Evolutionary conservation across 2,888 invertebrate genomes (phyloP).

Genomic region (Agriopis aurantiaria): DNA sequence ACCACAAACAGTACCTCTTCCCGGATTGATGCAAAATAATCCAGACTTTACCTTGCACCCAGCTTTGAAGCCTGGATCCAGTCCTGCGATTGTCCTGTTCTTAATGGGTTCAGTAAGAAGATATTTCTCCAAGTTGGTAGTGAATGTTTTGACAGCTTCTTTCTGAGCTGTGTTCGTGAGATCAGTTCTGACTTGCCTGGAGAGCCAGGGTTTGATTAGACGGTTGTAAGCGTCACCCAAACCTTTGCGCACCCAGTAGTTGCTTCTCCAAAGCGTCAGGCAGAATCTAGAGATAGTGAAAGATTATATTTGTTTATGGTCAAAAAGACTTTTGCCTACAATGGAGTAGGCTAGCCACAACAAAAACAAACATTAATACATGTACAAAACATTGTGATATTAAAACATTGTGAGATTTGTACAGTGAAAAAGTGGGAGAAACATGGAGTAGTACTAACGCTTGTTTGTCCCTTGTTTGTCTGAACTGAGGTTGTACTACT

Average conservation of each 20-base stretch:
- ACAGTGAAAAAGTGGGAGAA: too few relatives aligned
- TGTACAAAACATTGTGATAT: too few relatives aligned
- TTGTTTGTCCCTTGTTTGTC: too few relatives aligned
- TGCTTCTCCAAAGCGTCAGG: constrained; percentile 71
- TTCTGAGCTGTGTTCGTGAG: constrained; percentile 92
- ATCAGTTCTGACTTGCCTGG: constrained; percentile 90
- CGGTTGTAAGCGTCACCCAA: constrained; percentile 76
- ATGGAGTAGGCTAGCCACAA: too few relatives aligned
- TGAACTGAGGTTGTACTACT: too few relatives aligned
- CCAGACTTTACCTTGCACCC: constrained; percentile 92
- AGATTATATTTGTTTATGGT: not conserved
- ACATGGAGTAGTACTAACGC: too few relatives aligned
- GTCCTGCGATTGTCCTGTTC: constrained; percentile 92
- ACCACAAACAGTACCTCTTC: too few relatives aligned
- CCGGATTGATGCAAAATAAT: not conserved
- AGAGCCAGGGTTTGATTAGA: constrained; percentile 87
- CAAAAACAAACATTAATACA: too few relatives aligned
- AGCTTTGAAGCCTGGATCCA: constrained; percentile 96
- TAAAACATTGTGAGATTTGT: too few relatives aligned
- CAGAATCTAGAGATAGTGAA: constrained; percentile 66
- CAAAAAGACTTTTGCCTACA: too few relatives aligned
- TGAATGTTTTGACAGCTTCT: constrained; percentile 94
- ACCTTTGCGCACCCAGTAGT: constrained; percentile 74
- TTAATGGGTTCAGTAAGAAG: constrained; percentile 93
- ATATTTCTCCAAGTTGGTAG: constrained; percentile 93